These are phyloP conservation scores for Bombylius major DNA, from an alignment of 2,888 invertebrate genomes.

Conservation along the genomic window DNA sequence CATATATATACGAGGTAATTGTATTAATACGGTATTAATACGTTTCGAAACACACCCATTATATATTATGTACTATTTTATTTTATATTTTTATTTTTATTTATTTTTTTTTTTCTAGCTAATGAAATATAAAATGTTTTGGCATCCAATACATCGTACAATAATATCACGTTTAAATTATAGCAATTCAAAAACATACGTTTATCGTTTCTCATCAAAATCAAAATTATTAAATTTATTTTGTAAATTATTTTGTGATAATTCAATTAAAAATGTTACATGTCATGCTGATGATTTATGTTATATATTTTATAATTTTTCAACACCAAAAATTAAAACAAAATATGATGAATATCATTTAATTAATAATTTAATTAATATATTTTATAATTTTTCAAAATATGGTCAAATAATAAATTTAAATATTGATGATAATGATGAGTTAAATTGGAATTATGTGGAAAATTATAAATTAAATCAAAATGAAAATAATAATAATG, in stretches of 20 bases:
- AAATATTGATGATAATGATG: conserved; percentile 18
- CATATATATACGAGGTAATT: too few relatives aligned
- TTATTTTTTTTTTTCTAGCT: conserved; percentile 16
- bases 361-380: conserved; percentile 25
- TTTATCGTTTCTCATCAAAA: conserved; percentile 34
- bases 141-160: conserved; percentile 30
- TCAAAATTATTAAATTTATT: conserved; percentile 20
- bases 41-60: too few relatives aligned
- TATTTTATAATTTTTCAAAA: conserved; percentile 30
- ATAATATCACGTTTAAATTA: conserved; percentile 22
- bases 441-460: conserved; percentile 8
- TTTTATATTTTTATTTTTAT: background rate
- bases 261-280: conserved; percentile 22
- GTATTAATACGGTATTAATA: too few relatives aligned
- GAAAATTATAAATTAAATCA: background rate
- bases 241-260: conserved; percentile 20
- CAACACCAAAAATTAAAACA: conserved; percentile 21
- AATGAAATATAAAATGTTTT: conserved; percentile 28
- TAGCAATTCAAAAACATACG: conserved; percentile 26
- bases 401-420: conserved; percentile 25
- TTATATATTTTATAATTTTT: conserved; percentile 28
- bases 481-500: background rate
- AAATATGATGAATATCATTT: conserved; percentile 24
- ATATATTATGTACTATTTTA: background rate
- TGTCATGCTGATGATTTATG: conserved; percentile 34